These are phyloP conservation scores for Neoniphon sammara DNA, from an alignment of 2,797 vertebrate species.

Conservation along the genomic window DNA sequence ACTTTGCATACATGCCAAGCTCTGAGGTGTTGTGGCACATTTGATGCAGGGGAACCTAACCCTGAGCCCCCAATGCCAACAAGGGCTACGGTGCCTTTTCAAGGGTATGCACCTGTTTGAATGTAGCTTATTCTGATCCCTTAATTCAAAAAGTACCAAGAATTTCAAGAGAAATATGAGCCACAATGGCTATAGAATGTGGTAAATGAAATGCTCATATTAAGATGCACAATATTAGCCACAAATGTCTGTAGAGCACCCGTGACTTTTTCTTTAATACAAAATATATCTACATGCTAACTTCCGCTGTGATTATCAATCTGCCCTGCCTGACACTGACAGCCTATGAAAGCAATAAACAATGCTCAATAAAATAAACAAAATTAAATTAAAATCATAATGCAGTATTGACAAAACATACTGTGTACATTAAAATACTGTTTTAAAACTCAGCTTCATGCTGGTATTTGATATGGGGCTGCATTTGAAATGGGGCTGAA, in stretches of 20 bases:
- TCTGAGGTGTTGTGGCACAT: slow-evolving; percentile 25
- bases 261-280: slow-evolving; percentile 34
- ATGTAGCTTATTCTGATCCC: slow-evolving; percentile 30
- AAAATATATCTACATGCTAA: slow-evolving; percentile 33
- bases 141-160: slow-evolving; percentile 55
- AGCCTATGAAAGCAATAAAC: slow-evolving; percentile 28
- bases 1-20: slow-evolving; percentile 4
- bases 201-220: slow-evolving; percentile 3
- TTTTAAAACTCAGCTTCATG: slow-evolving; percentile 48
- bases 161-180: slow-evolving; percentile 14
- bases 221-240: slow-evolving; percentile 22
- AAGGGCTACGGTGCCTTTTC: background rate
- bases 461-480: slow-evolving; percentile 24
- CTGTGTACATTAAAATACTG: slow-evolving; percentile 67
- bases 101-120: slow-evolving; percentile 6
- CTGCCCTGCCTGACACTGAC: slow-evolving; percentile 12
- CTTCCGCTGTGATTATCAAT: slow-evolving; percentile 4
- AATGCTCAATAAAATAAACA: slow-evolving; percentile 10
- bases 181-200: slow-evolving; percentile 31
- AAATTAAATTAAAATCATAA: slow-evolving; percentile 62
- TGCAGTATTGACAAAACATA: slow-evolving; percentile 34
- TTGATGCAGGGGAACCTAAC: background rate
- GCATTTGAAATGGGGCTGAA: background rate
- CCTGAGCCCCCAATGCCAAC: background rate
- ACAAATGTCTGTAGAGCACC: slow-evolving; percentile 48